Percentiles rank a stretch among this genome's conserved stretches.
phyloP scores from a whole-genome alignment of 2,113 vertebrate species.

The Romanogobio albipinnatus region DNA sequence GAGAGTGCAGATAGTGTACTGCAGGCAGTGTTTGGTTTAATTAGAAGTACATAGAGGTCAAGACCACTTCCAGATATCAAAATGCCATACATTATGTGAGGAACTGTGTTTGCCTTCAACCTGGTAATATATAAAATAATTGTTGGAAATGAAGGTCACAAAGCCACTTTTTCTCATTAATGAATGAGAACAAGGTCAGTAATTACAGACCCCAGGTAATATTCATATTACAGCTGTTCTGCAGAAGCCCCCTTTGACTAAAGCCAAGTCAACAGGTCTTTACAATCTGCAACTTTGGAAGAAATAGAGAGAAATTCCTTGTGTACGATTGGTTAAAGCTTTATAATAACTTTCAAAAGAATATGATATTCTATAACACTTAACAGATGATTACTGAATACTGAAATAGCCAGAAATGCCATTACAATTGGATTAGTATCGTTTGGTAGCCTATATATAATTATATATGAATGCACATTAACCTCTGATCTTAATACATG shows the following conservation, averaged over 20 bases:
- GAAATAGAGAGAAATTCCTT: not conserved
- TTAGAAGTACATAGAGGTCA: conserved; percentile 30
- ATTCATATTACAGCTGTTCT: conserved; percentile 32
- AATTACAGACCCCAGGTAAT: conserved; percentile 34
- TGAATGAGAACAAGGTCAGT: conserved; percentile 38
- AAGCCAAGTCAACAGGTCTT: conserved; percentile 1
- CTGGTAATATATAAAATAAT: conserved; percentile 8
- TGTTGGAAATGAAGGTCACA: conserved; percentile 33
- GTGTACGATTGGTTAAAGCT: not conserved
- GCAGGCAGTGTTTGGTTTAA: conserved; percentile 33
- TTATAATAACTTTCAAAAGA: not conserved
- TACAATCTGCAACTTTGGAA: not conserved
- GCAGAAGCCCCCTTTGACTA: conserved; percentile 9
- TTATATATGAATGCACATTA: not conserved
- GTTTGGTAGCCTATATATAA: not conserved
- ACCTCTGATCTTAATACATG: not conserved
- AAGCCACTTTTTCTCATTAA: conserved; percentile 39
- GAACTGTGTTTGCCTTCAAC: conserved; percentile 30
- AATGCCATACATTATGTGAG: conserved; percentile 30
- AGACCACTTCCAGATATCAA: conserved; percentile 36
- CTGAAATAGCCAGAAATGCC: not conserved
- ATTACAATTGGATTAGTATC: not conserved
- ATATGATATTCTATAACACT: not conserved
- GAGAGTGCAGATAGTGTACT: not conserved
- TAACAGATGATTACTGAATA: not conserved